A percentile compares a stretch with the other conserved stretches of the same genome.
Evolutionary conservation across 2,888 invertebrate species (phyloP).

Genomic region (Clivina fossor): DNA sequence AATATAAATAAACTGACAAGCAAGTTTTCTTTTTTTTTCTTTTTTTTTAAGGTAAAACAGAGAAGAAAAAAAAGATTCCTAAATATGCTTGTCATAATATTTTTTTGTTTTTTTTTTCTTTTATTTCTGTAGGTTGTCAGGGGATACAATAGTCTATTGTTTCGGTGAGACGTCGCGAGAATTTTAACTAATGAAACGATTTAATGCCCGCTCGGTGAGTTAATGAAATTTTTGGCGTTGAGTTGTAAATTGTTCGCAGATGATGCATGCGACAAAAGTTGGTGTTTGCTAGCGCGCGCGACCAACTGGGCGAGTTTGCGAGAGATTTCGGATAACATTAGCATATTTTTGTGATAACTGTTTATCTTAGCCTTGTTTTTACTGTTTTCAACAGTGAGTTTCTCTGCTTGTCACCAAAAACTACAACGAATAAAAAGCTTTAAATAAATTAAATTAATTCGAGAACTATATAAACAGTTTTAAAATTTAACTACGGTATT

Average conservation of each 20-base stretch:
- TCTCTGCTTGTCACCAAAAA: too few species aligned
- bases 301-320: too few species aligned
- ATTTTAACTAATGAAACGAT: slow-evolving; percentile 39
- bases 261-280: slow-evolving; percentile 5
- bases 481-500: too few species aligned
- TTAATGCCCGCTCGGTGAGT: slow-evolving; percentile 13
- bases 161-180: slow-evolving; percentile 40
- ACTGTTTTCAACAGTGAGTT: too few species aligned
- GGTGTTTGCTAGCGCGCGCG: neutral
- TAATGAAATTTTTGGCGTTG: too few species aligned
- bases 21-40: slow-evolving; percentile 38
- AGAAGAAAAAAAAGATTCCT: slow-evolving; percentile 35
- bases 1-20: slow-evolving; percentile 42
- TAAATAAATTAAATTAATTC: too few species aligned
- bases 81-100: slow-evolving; percentile 45
- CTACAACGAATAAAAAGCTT: too few species aligned
- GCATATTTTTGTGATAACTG: too few species aligned
- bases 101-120: slow-evolving; percentile 37
- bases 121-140: slow-evolving; percentile 40
- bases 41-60: slow-evolving; percentile 17
- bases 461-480: too few species aligned
- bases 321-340: too few species aligned
- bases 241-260: neutral
- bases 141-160: slow-evolving; percentile 43
- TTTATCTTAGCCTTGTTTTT: too few species aligned